A percentile compares a stretch with the other conserved stretches of the same genome.
Conservation (phyloP, 2,797 vertebrate genomes). For the Cuculus canorus region DNA sequence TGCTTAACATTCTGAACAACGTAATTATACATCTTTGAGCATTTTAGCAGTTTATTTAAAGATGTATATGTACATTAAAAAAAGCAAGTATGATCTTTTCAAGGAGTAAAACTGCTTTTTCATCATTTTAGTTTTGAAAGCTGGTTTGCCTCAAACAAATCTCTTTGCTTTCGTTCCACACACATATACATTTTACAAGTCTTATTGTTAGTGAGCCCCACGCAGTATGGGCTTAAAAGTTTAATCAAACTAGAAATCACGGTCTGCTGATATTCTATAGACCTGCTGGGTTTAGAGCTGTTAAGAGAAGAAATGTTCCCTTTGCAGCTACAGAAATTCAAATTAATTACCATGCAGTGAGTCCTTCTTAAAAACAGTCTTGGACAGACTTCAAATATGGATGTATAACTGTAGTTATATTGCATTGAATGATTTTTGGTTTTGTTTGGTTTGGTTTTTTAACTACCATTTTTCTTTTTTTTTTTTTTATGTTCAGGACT, state of each 20-base stretch:
- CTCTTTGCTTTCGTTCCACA: background rate
- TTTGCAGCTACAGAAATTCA: slow-evolving; percentile 1
- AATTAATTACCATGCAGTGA: slow-evolving; percentile 4
- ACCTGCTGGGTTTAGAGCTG: slow-evolving; percentile 7
- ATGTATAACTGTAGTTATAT: background rate
- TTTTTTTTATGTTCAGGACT: background rate
- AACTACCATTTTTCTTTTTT: too few relatives aligned
- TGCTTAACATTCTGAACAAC: slow-evolving; percentile 56
- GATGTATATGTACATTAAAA: background rate
- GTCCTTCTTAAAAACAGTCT: background rate
- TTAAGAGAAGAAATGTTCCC: slow-evolving; percentile 1
- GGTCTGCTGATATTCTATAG: background rate
- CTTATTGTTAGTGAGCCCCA: background rate
- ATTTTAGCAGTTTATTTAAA: slow-evolving; percentile 58
- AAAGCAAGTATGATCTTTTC: background rate
- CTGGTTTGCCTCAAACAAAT: slow-evolving; percentile 28
- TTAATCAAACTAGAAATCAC: slow-evolving; percentile 20
- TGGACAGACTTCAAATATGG: background rate
- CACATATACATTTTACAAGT: background rate
- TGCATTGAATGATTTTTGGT: background rate
- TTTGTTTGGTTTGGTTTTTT: background rate
- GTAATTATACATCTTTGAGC: slow-evolving; percentile 44
- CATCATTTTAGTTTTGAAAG: background rate
- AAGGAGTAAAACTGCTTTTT: background rate
- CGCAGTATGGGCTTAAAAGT: background rate